These are phyloP conservation scores for Amblyteles armatorius DNA, from an alignment of 2,888 invertebrate genomes.

Conservation along the genomic window DNA sequence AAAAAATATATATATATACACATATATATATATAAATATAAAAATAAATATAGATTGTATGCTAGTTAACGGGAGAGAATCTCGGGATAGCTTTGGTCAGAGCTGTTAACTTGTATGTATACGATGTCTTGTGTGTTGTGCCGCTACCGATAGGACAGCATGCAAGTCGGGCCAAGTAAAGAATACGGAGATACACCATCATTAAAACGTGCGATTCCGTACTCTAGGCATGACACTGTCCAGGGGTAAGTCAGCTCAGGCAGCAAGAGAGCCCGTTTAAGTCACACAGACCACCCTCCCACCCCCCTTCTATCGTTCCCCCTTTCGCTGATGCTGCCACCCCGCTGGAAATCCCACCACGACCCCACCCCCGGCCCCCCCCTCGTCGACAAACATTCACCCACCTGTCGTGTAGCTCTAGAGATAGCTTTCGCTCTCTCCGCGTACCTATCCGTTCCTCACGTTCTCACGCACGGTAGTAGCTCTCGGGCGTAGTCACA, in stretches of 20 bases:
- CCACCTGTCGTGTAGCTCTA: constrained; percentile 56
- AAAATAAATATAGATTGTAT: constrained; percentile 11
- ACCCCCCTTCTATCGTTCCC: background rate
- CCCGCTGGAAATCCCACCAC: constrained; percentile 20
- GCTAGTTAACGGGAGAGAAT: constrained; percentile 34
- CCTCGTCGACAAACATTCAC: constrained; percentile 25
- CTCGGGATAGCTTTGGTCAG: constrained; percentile 57
- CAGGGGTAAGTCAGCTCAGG: constrained; percentile 84
- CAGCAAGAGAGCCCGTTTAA: constrained; percentile 74
- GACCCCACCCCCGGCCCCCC: background rate
- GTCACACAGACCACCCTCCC: background rate
- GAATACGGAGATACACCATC: constrained; percentile 83
- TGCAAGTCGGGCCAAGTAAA: constrained; percentile 85
- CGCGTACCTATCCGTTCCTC: constrained; percentile 34
- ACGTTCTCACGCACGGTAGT: constrained; percentile 31
- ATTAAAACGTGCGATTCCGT: constrained; percentile 83
- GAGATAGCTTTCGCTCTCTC: constrained; percentile 35
- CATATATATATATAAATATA: too few species aligned
- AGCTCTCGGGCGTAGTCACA: constrained; percentile 12
- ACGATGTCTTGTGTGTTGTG: constrained; percentile 84
- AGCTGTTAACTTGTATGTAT: constrained; percentile 77
- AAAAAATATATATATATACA: background rate
- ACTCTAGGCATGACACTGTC: constrained; percentile 84
- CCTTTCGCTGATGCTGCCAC: constrained; percentile 34
- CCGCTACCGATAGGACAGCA: constrained; percentile 84